phyloP scores from a whole-genome alignment of 1,140 invertebrate species.

The Rhagoletis zephyria region DNA sequence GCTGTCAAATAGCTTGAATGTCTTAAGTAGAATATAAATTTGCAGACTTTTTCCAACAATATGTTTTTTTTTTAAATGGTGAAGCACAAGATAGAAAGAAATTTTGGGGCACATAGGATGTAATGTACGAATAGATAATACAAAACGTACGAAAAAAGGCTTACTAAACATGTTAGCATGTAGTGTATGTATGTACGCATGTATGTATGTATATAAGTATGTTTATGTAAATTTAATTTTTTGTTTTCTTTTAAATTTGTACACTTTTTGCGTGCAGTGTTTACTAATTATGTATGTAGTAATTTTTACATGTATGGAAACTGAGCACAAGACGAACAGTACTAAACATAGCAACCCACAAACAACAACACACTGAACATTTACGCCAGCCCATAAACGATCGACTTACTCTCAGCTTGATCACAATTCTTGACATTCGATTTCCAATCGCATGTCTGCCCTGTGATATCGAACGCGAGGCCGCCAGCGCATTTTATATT shows the following conservation, averaged over 20 bases:
- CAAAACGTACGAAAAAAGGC: not conserved
- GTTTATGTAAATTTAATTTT: not conserved
- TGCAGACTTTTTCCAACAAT: too few species aligned
- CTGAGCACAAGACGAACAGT: constrained; percentile 20
- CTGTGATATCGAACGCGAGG: constrained; percentile 93
- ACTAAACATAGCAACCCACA: not conserved
- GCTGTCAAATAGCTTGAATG: too few species aligned
- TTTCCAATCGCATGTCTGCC: constrained; percentile 96
- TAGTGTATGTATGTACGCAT: not conserved
- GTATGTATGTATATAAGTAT: constrained; percentile 10
- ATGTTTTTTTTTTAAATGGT: not conserved
- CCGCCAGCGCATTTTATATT: constrained; percentile 90
- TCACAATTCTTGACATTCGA: constrained; percentile 95
- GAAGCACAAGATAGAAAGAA: not conserved
- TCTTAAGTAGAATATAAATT: too few species aligned
- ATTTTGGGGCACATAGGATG: not conserved
- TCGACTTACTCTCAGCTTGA: constrained; percentile 90
- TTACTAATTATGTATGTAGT: constrained; percentile 2
- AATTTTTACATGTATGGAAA: constrained; percentile 16
- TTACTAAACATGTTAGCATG: constrained; percentile 2
- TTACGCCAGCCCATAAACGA: constrained; percentile 16
- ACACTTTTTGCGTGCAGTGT: constrained; percentile 17
- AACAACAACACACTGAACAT: constrained; percentile 35
- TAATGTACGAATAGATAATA: not conserved
- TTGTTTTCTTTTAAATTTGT: not conserved